These are phyloP conservation scores for Hartigia nigra DNA, from an alignment of 2,888 invertebrate genomes.

Conservation along the genomic window DNA sequence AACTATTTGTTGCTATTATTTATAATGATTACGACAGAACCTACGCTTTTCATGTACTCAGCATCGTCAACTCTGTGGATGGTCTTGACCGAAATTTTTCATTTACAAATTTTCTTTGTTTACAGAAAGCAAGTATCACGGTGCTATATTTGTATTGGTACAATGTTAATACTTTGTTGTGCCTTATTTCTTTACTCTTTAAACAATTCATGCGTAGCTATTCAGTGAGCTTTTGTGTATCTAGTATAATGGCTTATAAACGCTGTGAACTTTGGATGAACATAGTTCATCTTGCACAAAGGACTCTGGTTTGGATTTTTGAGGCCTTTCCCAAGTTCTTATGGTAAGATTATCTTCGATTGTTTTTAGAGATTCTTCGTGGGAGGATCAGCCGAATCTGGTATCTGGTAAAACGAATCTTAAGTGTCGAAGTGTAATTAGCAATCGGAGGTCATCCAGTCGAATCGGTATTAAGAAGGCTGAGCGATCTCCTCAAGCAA, in stretches of 20 bases:
- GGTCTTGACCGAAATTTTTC: not conserved
- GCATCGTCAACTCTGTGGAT: not conserved
- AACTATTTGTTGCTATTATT: not conserved
- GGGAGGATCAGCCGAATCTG: not conserved
- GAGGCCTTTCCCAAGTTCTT: not conserved
- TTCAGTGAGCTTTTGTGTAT: not conserved
- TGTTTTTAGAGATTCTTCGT: not conserved
- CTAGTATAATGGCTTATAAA: not conserved
- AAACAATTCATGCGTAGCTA: not conserved
- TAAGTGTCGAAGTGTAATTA: not conserved
- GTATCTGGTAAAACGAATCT: not conserved
- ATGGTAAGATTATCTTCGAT: not conserved
- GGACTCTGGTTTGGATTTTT: not conserved
- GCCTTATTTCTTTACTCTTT: not conserved
- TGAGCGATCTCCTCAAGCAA: not conserved
- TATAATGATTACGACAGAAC: not conserved
- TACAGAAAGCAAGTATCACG: not conserved
- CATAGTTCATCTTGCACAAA: not conserved
- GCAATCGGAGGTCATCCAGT: not conserved
- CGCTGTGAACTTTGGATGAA: not conserved
- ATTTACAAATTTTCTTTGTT: not conserved
- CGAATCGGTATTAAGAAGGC: not conserved
- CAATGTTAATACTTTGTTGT: not conserved
- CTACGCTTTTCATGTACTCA: not conserved
- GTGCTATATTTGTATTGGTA: not conserved